phyloP scores from a whole-genome alignment of 92 coral and sea anemone genomes.

The Heteractis magnifica region DNA sequence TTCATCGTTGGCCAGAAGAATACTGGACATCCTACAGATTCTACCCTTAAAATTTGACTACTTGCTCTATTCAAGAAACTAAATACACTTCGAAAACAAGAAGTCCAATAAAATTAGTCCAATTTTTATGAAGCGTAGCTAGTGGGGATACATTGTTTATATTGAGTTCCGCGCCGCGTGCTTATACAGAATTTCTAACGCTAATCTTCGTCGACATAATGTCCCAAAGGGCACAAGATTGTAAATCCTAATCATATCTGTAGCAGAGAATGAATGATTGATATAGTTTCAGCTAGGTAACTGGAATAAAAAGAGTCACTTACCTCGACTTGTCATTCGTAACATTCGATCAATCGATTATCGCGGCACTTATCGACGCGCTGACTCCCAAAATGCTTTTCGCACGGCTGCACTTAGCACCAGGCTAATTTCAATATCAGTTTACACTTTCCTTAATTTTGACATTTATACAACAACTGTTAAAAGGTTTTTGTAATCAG shows the following conservation, averaged over 20 bases:
- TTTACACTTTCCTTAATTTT: not conserved
- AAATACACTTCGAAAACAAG: too few species aligned
- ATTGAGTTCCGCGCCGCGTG: not conserved
- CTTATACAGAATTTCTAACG: not conserved
- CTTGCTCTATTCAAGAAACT: too few species aligned
- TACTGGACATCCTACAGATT: too few species aligned
- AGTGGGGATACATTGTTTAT: not conserved
- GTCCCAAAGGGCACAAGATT: not conserved
- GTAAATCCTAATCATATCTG: not conserved
- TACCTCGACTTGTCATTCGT: not conserved
- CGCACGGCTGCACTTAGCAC: not conserved
- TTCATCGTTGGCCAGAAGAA: too few species aligned
- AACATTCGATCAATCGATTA: not conserved
- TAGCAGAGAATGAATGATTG: not conserved
- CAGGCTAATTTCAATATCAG: not conserved
- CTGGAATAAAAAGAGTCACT: not conserved
- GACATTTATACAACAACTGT: not conserved
- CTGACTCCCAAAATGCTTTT: slow-evolving; percentile 1
- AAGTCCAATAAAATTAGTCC: not conserved
- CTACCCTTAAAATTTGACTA: too few species aligned
- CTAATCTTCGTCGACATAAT: slow-evolving; percentile 11
- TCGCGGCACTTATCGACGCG: not conserved
- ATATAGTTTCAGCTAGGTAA: not conserved
- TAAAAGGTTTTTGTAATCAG: not conserved
- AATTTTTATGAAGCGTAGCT: not conserved